Evolutionary conservation across 1,140 invertebrate species (phyloP), one percentile per base, ranked within the genome.

Genomic region (Habropoda laboriosa): DNA sequence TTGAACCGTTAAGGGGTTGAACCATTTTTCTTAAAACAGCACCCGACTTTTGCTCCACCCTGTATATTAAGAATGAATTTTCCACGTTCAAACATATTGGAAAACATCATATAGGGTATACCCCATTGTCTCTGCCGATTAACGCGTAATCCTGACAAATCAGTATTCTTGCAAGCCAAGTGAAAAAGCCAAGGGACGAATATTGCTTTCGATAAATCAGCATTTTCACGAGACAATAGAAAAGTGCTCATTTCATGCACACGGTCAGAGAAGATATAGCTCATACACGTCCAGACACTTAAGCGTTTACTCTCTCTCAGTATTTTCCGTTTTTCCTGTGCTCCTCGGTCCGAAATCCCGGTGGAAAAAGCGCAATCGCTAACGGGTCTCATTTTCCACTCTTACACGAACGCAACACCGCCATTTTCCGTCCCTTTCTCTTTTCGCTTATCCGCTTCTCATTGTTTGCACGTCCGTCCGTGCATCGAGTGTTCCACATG

Each of bases 401-500:
- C 55, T 45, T 13, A 10, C 30, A 38, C 27, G 47, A 24, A 60
- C 42, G 45, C 16, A 49, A 27, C 71, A 63, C 57, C n/a, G 57
- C 71, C 42, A 38, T 63, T 63, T 51, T 4, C 61, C n/a, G 24
- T 57, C 40, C 45, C 30, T 35, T 35, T 45, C 10, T 45, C n/a
- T 40, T 42, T 66, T 2, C 24, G 16, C 45, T 66, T 76, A 42
- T 67, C 51, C 58, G 18, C 24, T 66, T 67, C 61, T 66, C 61
- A 40, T 66, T 66, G 73, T 76, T 66, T 66, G 60, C 61, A 76
- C 60, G 47, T 35, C 47, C 47, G 24, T 53, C 49, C 73, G 24
- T 40, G 47, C 35, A 64, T 66, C 49, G 49, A 66, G 60, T 35
- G 60, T 55, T 57, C 61, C 47, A 38, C 45, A n/a, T 35, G 49